A percentile compares a stretch with the other conserved stretches of the same genome.
Evolutionary conservation across 2,797 vertebrate species (phyloP).

Genomic region (Erethizon dorsatum): DNA sequence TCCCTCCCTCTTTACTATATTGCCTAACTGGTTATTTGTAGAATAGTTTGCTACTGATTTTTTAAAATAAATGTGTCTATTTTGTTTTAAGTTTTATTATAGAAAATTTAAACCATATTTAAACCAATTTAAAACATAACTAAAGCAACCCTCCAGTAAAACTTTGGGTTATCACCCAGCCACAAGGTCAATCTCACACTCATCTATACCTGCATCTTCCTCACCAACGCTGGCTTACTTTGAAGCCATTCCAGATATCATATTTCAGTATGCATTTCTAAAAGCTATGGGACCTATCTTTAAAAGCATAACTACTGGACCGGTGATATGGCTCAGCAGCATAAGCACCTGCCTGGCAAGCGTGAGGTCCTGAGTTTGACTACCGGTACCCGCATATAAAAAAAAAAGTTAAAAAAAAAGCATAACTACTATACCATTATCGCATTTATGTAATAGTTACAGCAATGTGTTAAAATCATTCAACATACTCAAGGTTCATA

Average conservation of each 20-base stretch:
- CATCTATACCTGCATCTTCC: fast-evolving
- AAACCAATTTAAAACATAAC: neutral
- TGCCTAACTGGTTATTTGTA: neutral
- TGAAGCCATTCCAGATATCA: neutral
- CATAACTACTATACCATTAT: neutral
- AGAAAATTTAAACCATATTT: neutral
- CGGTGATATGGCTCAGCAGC: no score
- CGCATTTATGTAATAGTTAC: neutral
- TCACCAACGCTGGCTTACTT: neutral
- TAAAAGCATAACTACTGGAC: neutral
- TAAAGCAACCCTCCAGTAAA: neutral
- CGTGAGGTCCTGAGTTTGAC: no score
- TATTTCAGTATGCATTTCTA: neutral
- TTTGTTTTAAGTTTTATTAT: constrained; percentile 5
- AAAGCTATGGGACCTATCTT: neutral
- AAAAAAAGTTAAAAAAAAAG: neutral
- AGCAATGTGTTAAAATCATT: neutral
- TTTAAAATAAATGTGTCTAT: neutral
- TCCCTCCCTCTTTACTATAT: neutral
- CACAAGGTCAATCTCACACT: neutral
- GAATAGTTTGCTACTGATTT: neutral
- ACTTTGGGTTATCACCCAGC: neutral
- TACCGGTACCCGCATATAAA: no score
- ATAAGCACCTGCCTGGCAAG: no score
- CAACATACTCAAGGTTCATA: neutral